Base-by-base conservation (phyloP, 2,888 invertebrate genomes). In the Cosmia trapezina region DNA sequence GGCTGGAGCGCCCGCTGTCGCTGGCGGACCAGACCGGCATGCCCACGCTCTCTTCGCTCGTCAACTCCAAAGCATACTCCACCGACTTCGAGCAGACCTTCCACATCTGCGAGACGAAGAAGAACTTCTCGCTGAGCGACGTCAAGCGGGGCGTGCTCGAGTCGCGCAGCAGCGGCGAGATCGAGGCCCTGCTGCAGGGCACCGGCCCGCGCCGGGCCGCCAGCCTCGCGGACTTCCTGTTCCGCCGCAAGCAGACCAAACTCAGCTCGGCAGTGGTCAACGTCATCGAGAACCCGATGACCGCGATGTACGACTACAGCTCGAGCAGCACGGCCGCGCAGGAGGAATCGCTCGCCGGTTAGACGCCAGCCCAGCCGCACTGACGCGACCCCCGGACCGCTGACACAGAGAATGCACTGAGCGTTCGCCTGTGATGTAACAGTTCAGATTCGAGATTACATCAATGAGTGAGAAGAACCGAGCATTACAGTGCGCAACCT, bases 271-370 rank as follows among this genome's bases (percentile, higher is more conserved):
- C 80, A 11, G 69, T 87, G 6, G 86, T 92, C 12, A 88, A 93
- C 81, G 89, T 96, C 53, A 94, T 95, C 63, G 94, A 93, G 70
- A 95, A 95, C 81, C 95, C 95, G 0, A 94, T 95, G 94, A 90
- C 92, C 78, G 87, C 88, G 4, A 81, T 88, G 62, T 86, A 87
- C 37, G 88, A 88, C 70, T 59, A 68, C 65, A 70, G 61, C 60
- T 47, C 73, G 22, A 19, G 49, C 28, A 19, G 59, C 14, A 54
- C 74, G 62, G 65, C 63, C 41, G 43, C 74, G 47, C 70, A 65
- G 22, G 79, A 82, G 41, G 70, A 70, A 22, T 22, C 73, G 12
- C 53, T 71, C 51, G 60, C 59, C n/a, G 75, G 67, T 51, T 81
- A 83, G 37, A 45, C 60, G 3, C 41, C 14, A 45, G n/a, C 14